phyloP scores from a whole-genome alignment of 2,888 invertebrate genomes.

The Octodonta nipae region DNA sequence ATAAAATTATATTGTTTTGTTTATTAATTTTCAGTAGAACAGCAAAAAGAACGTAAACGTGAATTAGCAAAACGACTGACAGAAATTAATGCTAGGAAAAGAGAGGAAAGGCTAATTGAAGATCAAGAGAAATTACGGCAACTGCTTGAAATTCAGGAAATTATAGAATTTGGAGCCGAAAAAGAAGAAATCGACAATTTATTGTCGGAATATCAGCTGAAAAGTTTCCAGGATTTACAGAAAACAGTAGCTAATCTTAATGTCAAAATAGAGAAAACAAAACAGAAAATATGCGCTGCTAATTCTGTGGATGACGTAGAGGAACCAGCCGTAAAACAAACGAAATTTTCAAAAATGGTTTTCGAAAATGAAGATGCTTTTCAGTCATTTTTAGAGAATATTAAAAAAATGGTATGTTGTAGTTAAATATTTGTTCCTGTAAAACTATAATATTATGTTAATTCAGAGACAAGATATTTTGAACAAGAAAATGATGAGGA shows the following conservation, averaged over 20 bases:
- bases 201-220: slow-evolving; percentile 60
- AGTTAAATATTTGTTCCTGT: neutral
- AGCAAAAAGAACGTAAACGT: slow-evolving; percentile 73
- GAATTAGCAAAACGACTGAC: slow-evolving; percentile 73
- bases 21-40: slow-evolving; percentile 43
- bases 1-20: neutral
- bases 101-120: slow-evolving; percentile 75
- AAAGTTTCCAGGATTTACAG: slow-evolving; percentile 65
- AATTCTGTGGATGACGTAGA: slow-evolving; percentile 42
- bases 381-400: slow-evolving; percentile 41
- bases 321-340: slow-evolving; percentile 32
- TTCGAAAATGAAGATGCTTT: slow-evolving; percentile 33
- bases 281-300: slow-evolving; percentile 59
- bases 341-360: slow-evolving; percentile 34
- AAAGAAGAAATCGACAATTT: slow-evolving; percentile 49
- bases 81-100: slow-evolving; percentile 78
- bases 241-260: slow-evolving; percentile 57
- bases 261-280: slow-evolving; percentile 60
- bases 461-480: slow-evolving; percentile 58
- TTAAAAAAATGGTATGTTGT: slow-evolving; percentile 45
- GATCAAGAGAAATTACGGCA: slow-evolving; percentile 78
- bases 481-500: slow-evolving; percentile 56
- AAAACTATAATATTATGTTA: slow-evolving; percentile 5
- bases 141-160: slow-evolving; percentile 59
- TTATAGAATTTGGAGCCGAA: slow-evolving; percentile 61